phyloP scores from a whole-genome alignment of 2,113 vertebrate genomes.

The Hippocampus comes region DNA sequence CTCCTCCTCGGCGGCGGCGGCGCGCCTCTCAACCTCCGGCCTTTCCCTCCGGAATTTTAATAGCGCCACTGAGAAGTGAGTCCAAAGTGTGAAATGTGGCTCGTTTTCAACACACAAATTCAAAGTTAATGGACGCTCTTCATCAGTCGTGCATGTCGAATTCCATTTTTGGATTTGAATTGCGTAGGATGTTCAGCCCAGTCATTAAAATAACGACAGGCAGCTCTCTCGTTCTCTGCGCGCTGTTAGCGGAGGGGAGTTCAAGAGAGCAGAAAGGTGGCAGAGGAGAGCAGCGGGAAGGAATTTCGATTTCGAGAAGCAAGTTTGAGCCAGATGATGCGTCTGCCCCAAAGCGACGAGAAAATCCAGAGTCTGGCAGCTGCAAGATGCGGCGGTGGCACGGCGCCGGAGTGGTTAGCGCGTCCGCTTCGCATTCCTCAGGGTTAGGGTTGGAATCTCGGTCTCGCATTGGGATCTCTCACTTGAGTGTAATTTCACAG shows the following conservation, averaged over 20 bases:
- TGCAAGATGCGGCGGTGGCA: too few relatives aligned
- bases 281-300: background rate
- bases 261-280: background rate
- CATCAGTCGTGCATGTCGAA: background rate
- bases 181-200: background rate
- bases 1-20: background rate
- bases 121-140: background rate
- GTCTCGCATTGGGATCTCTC: too few relatives aligned
- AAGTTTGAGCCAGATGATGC: background rate
- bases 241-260: background rate
- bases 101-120: background rate
- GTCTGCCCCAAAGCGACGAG: background rate
- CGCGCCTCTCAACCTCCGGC: background rate
- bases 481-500: too few relatives aligned
- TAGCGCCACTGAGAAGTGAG: background rate
- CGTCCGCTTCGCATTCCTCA: too few relatives aligned
- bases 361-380: too few relatives aligned
- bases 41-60: background rate
- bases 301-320: background rate
- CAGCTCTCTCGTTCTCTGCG: background rate
- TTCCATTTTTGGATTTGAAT: background rate
- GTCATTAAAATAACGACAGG: background rate
- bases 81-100: background rate
- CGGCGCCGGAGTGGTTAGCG: background rate
- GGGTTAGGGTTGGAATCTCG: too few relatives aligned